Evolutionary conservation across 2,888 invertebrate genomes (phyloP), one percentile per base, ranked within the genome.

Genomic region (Dynastes maya): DNA sequence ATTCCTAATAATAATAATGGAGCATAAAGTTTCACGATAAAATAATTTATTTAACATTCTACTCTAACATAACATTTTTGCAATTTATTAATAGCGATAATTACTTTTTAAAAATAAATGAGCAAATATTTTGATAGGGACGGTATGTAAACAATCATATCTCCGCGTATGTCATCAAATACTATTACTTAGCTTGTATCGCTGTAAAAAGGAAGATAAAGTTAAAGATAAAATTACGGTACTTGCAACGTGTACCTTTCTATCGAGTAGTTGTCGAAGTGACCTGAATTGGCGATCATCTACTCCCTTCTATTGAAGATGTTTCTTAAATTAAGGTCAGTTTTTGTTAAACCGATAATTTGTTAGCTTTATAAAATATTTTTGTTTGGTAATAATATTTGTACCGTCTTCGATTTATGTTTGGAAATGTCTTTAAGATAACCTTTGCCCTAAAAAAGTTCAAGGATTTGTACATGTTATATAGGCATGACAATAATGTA

Each of bases 261-360:
- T 51, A 58, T 58, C 8, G 8, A 37, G 51, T 40, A 74, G n/a
- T 58, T 61, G 58, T 6, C 27, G 55, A 22, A 55, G 55, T 71
- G 55, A n/a, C n/a, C 11, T 61, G 58, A 5, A 22, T 58, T 61
- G 40, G 40, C 61, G 49, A 49, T 1, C 27, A 22, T 9, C 51
- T 22, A 9, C 2, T 61, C 13, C 22, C n/a, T 49, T 13, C 40
- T 16, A 37, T 61, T 2, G 8, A 11, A 61, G 11, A 74, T 74
- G 72, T 61, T 61, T 16, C 58, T 74, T 3, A 74, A 74, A 45
- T 63, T 74, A 74, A 74, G 72, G 72, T 74, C 61, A 61, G 13
- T 27, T 74, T 55, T 22, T n/a, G 8, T 55, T 6, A 55, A 55
- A 6, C 9, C n/a, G 11, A 9, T 53, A n/a, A 53, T 53, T 53